These are phyloP conservation scores for Cricetomys ansorgei DNA, from an alignment of 2,113 vertebrate species.

Conservation along the genomic window DNA sequence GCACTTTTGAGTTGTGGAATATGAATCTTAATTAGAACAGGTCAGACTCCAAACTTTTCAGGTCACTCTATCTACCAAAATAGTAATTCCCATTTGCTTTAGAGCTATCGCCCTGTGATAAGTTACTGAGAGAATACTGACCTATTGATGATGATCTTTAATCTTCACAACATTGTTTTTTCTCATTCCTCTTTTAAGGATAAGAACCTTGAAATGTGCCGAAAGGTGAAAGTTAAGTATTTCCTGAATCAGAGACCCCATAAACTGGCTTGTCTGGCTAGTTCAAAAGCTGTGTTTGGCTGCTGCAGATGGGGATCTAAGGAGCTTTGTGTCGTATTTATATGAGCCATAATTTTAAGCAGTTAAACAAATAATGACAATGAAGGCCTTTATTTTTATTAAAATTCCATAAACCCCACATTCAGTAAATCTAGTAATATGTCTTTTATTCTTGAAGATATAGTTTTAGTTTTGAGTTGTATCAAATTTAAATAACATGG, in stretches of 20 bases:
- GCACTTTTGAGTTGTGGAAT: neutral
- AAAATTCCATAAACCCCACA: neutral
- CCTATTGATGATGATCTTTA: neutral
- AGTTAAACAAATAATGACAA: neutral
- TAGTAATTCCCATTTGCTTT: neutral
- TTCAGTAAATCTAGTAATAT: neutral
- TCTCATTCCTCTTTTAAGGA: neutral
- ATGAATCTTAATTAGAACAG: constrained; percentile 63
- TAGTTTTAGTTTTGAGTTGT: constrained; percentile 43
- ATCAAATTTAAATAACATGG: constrained; percentile 42
- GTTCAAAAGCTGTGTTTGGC: neutral
- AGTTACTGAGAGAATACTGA: neutral
- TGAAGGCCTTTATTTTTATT: neutral
- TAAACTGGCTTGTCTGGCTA: neutral
- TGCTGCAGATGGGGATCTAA: neutral
- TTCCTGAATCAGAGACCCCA: neutral
- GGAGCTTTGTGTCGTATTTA: neutral
- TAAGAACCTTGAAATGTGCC: neutral
- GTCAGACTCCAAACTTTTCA: constrained; percentile 23
- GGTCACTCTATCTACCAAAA: neutral
- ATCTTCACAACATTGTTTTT: constrained; percentile 8
- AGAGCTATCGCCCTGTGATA: neutral
- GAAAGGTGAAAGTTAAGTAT: constrained; percentile 3
- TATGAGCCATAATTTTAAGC: neutral
- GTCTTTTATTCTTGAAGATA: constrained; percentile 8